These are phyloP conservation scores for Ptiloglossa arizonensis DNA, from an alignment of 1,140 invertebrate genomes.

Conservation along the genomic window DNA sequence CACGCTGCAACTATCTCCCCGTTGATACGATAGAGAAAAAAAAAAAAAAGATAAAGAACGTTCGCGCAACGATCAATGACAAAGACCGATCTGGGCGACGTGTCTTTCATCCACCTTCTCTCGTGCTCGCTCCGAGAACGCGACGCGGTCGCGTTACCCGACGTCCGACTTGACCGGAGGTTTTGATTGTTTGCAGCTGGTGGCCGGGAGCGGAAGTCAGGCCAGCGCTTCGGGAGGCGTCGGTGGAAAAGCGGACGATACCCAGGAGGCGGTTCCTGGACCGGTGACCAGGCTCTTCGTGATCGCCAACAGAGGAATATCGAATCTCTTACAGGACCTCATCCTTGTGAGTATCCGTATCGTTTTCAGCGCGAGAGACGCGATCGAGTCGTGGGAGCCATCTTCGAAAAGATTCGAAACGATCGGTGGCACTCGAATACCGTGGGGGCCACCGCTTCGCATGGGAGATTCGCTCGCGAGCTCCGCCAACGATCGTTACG, in stretches of 20 bases:
- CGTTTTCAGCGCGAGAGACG: no score
- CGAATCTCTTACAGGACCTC: constrained; percentile 92
- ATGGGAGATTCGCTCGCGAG: no score
- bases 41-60: constrained; percentile 21
- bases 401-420: no score
- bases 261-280: constrained; percentile 90
- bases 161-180: not conserved
- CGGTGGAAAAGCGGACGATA: constrained; percentile 83
- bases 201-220: constrained; percentile 86
- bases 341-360: constrained; percentile 86
- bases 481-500: not conserved
- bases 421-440: no score
- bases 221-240: constrained; percentile 83
- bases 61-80: constrained; percentile 30
- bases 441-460: no score
- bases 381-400: no score
- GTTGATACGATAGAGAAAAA: constrained; percentile 7
- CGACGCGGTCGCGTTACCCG: not conserved
- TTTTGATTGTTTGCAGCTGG: constrained; percentile 83
- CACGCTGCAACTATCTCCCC: constrained; percentile 67
- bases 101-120: constrained; percentile 14
- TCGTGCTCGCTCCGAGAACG: not conserved
- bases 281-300: constrained; percentile 92
- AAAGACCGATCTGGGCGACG: constrained; percentile 8
- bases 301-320: constrained; percentile 91